These are phyloP conservation scores for Diorhabda carinulata DNA, from an alignment of 1,140 invertebrate genomes.

Conservation along the genomic window DNA sequence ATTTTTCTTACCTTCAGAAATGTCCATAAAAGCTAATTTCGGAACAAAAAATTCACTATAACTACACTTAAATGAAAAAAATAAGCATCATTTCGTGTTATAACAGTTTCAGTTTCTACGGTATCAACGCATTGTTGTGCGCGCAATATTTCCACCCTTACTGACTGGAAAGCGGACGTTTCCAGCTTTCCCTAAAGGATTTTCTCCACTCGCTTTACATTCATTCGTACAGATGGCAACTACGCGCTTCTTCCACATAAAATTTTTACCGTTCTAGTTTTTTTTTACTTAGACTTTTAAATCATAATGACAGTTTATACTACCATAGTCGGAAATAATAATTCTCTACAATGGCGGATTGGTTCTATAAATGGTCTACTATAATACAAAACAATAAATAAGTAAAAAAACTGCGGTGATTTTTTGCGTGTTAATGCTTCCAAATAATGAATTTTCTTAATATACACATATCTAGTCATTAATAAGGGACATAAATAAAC, in stretches of 20 bases:
- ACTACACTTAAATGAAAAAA: conserved; percentile 14
- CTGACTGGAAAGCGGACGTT: conserved; percentile 17
- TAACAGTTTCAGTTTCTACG: background rate
- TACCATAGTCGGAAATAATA: no score
- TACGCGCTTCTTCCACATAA: background rate
- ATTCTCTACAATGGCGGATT: no score
- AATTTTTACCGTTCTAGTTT: background rate
- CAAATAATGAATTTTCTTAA: no score
- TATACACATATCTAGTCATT: no score
- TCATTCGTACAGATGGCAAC: conserved; percentile 17
- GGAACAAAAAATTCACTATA: conserved; percentile 1
- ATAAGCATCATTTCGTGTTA: conserved; percentile 8
- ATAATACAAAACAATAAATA: no score
- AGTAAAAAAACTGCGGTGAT: no score
- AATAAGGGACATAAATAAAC: no score
- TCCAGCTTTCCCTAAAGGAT: conserved; percentile 18
- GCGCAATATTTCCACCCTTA: conserved; percentile 20
- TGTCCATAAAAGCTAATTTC: conserved; percentile 4
- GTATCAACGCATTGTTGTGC: conserved; percentile 17
- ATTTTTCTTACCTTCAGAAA: conserved; percentile 6
- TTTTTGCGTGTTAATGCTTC: no score
- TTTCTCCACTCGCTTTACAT: conserved; percentile 7
- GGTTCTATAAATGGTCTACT: no score
- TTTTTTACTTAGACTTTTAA: no score
- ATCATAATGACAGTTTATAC: no score